Evolutionary conservation across 2,797 vertebrate genomes (phyloP), one percentile per base, ranked within the genome.

Genomic region (Leuciscus waleckii): DNA sequence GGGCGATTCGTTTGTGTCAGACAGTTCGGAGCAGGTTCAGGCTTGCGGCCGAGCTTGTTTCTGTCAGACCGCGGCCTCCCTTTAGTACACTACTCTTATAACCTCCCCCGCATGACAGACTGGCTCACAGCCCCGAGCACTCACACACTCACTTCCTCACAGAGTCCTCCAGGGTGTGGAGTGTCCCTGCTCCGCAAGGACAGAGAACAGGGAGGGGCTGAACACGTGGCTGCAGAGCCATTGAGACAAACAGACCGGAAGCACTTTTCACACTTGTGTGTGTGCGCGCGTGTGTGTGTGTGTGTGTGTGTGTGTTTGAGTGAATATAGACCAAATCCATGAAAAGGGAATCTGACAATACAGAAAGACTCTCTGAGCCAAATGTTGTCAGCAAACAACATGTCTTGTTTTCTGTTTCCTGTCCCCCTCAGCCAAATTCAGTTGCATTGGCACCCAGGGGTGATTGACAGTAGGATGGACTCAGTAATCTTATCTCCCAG

Each of bases 21-120:
- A 99, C 95, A 99, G 97, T 90, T 99, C 98, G 0, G 97, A 99
- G 91, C 98, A 99, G 93, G 96, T 99, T 46, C 98, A 99, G 94
- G 97, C 97, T 71, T 99, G 98, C 0, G 97, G 98, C 75, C 95
- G 97, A 2, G 97, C 98, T 0, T 99, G 97, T 88, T 99, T 99
- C 95, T 99, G 98, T 91, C 98, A 99, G 93, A 97, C 92, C 93
- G 97, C 61, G 97, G 97, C 2, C 97, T 99, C 80, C 98, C 98
- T 46, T 93, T 99, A 88, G 97, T 98, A 81, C 98, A 97, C 91
- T 98, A 99, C 7, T 96, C 97, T 83, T 98, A 98, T 93, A 98
- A 97, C 92, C 95, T 97, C 90, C 97, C 97, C 1, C 94, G 96
- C 90, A 93, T 96, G 89, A 98, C 97, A 92, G 97, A 99, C 95